Evolutionary conservation across 1,140 invertebrate genomes (phyloP).

Genomic region (Heliothis virescens): DNA sequence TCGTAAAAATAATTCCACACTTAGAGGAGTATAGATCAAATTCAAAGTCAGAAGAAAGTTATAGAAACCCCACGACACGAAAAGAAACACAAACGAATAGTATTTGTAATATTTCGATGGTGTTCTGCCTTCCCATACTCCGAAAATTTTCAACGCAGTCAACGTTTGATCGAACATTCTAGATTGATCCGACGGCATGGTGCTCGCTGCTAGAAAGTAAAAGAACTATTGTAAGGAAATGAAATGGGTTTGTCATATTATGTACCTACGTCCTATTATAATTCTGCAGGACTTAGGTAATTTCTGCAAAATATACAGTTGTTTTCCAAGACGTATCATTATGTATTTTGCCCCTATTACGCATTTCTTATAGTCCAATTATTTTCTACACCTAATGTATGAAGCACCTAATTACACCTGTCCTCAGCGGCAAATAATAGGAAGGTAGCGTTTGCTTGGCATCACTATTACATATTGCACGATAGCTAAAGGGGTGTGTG

Average conservation of each 20-base stretch:
- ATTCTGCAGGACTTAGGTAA: constrained; percentile 21
- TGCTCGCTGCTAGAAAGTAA: neutral
- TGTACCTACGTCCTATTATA: neutral
- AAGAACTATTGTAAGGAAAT: neutral
- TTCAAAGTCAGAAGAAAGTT: constrained; percentile 69
- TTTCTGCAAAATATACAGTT: constrained; percentile 30
- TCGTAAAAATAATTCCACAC: constrained; percentile 67
- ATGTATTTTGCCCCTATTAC: constrained; percentile 49
- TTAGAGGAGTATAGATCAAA: constrained; percentile 65
- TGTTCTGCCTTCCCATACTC: constrained; percentile 62
- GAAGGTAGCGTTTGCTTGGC: neutral
- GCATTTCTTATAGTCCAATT: constrained; percentile 31
- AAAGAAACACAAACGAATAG: constrained; percentile 64
- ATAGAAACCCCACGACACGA: constrained; percentile 61
- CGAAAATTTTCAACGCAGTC: constrained; percentile 65
- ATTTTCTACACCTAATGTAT: constrained; percentile 44
- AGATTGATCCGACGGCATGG: constrained; percentile 41
- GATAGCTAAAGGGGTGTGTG: no score
- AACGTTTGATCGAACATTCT: constrained; percentile 27
- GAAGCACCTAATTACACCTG: constrained; percentile 47
- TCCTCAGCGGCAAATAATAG: constrained; percentile 8
- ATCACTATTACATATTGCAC: no score
- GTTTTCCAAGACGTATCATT: constrained; percentile 38
- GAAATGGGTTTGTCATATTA: neutral
- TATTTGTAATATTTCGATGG: constrained; percentile 64